Evolutionary conservation across 1,140 invertebrate genomes (phyloP).

Genomic region (Diplogasteroides magnus): DNA sequence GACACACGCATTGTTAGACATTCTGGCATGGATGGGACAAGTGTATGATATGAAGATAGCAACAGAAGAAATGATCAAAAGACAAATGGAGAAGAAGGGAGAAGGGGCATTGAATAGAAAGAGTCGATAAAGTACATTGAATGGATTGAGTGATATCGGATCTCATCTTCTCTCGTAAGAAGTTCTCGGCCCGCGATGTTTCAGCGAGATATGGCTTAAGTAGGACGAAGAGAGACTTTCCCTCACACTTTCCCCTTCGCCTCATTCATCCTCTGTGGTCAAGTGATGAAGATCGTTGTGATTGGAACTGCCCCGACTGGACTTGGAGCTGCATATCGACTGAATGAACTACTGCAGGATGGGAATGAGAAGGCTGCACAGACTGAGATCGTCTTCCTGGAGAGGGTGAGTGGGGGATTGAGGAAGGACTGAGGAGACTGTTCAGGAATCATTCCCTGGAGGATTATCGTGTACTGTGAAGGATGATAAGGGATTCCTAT

Average conservation of each 20-base stretch:
- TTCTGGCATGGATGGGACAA: conserved; percentile 71
- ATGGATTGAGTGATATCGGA: too few relatives aligned
- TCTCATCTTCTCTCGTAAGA: too few relatives aligned
- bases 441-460: conserved; percentile 45
- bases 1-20: conserved; percentile 74
- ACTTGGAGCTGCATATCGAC: conserved; percentile 35
- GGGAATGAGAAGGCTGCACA: conserved; percentile 22
- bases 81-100: background rate
- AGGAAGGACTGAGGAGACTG: background rate
- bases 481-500: conserved; percentile 54
- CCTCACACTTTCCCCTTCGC: too few relatives aligned
- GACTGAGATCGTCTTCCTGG: conserved; percentile 26
- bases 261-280: too few relatives aligned
- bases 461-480: conserved; percentile 49
- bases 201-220: background rate
- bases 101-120: too few relatives aligned
- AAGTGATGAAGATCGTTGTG: conserved; percentile 42
- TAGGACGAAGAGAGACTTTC: too few relatives aligned
- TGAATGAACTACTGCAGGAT: conserved; percentile 34
- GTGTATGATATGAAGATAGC: conserved; percentile 73
- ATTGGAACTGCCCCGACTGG: conserved; percentile 40
- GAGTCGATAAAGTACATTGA: too few relatives aligned
- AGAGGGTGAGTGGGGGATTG: conserved; percentile 17
- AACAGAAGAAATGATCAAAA: background rate
- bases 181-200: background rate